Conservation (phyloP, 2,888 invertebrate species). For the Exephanes ischioxanthus region DNA sequence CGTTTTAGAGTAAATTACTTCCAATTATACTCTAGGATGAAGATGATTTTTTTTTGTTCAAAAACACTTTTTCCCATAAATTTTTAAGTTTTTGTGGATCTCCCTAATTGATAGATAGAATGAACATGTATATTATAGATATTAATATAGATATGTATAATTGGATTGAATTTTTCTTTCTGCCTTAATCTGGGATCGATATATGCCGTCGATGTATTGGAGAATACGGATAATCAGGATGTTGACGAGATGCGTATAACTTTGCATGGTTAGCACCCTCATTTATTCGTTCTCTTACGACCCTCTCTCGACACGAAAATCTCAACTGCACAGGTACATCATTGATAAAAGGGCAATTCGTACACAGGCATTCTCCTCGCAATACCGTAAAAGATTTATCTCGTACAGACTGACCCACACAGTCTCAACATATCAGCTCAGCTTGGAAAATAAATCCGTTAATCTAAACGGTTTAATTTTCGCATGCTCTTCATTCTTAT, state of each 20-base stretch:
- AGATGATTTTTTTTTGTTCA: neutral
- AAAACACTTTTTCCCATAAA: neutral
- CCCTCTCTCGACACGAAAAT: conserved; percentile 52
- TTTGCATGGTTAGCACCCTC: conserved; percentile 66
- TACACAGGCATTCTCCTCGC: conserved; percentile 62
- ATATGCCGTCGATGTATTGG: neutral
- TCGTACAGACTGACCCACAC: conserved; percentile 49
- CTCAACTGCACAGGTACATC: conserved; percentile 71
- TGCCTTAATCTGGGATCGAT: neutral
- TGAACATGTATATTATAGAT: neutral
- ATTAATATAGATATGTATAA: neutral
- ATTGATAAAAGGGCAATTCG: conserved; percentile 62
- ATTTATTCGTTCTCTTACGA: conserved; percentile 66
- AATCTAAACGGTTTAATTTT: neutral
- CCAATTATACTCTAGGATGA: neutral
- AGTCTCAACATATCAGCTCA: conserved; percentile 15
- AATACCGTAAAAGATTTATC: conserved; percentile 55
- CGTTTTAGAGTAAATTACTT: neutral
- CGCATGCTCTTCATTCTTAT: conserved; percentile 39
- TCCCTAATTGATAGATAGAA: no score
- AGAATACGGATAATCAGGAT: conserved; percentile 19
- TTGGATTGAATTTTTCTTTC: conserved; percentile 20
- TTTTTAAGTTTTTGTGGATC: neutral
- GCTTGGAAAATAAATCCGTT: conserved; percentile 20
- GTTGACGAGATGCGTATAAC: conserved; percentile 44